Evolutionary conservation across 2,113 vertebrate genomes (phyloP).

Genomic region (Cygnus atratus): DNA sequence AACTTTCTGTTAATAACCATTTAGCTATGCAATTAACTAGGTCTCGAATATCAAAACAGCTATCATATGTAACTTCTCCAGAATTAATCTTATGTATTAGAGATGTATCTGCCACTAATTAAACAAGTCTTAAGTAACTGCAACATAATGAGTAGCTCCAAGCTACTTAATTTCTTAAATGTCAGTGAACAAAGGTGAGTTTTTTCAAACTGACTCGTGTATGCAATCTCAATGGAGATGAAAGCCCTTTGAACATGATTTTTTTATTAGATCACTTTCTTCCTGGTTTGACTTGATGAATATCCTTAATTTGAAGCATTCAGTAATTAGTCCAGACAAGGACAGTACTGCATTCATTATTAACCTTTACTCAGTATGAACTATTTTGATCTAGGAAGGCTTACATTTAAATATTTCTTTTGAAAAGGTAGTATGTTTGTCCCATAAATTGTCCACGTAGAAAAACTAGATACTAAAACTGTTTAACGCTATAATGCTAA

Average conservation of each 20-base stretch:
- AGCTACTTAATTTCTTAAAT: neutral
- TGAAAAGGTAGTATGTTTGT: neutral
- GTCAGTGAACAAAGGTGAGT: neutral
- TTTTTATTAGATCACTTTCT: conserved; percentile 11
- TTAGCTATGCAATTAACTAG: neutral
- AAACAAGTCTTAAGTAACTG: neutral
- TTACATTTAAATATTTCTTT: neutral
- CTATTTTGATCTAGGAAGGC: neutral
- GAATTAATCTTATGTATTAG: neutral
- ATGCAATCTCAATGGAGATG: neutral
- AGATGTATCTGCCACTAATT: neutral
- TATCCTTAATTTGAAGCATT: neutral
- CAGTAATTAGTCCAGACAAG: neutral
- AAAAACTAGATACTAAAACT: neutral
- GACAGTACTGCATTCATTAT: neutral
- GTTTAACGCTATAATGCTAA: neutral
- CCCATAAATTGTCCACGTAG: neutral
- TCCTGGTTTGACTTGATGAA: neutral
- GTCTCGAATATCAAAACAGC: neutral
- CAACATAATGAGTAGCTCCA: neutral
- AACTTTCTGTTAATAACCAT: neutral
- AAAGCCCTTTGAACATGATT: neutral
- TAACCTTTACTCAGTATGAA: neutral
- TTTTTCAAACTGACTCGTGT: neutral
- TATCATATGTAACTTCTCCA: neutral